phyloP scores from a whole-genome alignment of 2,113 vertebrate species.

The Galbula dea region DNA sequence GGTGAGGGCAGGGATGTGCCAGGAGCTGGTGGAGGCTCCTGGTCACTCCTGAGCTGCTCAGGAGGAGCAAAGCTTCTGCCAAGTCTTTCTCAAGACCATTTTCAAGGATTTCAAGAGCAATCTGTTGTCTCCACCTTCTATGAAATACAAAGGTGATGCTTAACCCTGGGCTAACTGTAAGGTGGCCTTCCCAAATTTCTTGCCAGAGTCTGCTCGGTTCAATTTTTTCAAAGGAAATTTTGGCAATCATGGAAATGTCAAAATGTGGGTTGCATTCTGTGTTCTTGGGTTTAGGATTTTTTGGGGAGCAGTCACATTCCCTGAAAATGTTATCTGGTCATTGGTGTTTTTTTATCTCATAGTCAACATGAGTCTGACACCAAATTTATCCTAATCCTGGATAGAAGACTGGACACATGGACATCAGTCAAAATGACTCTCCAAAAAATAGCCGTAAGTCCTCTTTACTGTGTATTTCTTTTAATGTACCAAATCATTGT shows the following conservation, averaged over 20 bases:
- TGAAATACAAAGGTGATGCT: neutral
- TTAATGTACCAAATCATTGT: neutral
- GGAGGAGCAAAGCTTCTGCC: neutral
- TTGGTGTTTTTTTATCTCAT: constrained; percentile 12
- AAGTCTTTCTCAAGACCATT: neutral
- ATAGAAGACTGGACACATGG: constrained; percentile 94
- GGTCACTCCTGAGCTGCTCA: neutral
- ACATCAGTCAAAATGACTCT: constrained; percentile 91
- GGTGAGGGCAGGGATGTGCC: neutral
- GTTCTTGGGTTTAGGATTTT: neutral
- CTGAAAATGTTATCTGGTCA: neutral
- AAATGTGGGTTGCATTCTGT: neutral
- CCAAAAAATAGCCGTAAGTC: constrained; percentile 88
- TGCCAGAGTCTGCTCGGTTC: neutral
- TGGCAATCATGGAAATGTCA: neutral
- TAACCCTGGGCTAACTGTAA: neutral
- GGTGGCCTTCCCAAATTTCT: neutral
- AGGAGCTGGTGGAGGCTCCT: neutral
- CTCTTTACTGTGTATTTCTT: neutral
- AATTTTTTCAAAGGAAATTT: neutral
- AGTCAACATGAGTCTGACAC: constrained; percentile 86
- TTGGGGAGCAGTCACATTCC: neutral
- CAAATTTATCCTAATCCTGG: constrained; percentile 93
- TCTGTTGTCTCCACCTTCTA: neutral
- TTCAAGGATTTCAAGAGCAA: neutral